These are phyloP conservation scores for Mastomys natalensis DNA, from an alignment of 2,113 vertebrate species.

Conservation along the genomic window DNA sequence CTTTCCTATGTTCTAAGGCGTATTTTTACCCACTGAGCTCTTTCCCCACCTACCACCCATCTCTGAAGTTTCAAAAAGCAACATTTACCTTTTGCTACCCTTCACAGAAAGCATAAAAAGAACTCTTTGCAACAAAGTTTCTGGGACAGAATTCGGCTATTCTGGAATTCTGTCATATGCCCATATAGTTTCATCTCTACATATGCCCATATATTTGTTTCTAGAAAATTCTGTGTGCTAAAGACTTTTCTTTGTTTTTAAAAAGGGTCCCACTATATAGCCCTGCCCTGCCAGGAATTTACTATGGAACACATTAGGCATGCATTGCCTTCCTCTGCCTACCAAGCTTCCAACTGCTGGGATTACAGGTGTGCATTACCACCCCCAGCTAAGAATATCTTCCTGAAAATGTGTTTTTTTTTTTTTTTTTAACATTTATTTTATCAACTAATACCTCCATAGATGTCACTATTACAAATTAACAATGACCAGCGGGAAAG, in stretches of 20 bases:
- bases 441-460: neutral
- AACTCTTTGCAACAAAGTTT: neutral
- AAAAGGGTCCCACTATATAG: neutral
- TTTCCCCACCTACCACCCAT: neutral
- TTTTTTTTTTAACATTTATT: neutral
- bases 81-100: neutral
- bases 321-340: neutral
- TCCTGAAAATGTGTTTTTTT: conserved; percentile 48
- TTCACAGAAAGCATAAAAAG: neutral
- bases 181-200: neutral
- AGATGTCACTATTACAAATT: neutral
- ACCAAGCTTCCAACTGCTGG: neutral
- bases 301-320: neutral
- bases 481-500: neutral
- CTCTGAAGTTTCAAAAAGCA: neutral
- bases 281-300: neutral
- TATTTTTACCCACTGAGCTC: neutral
- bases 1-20: neutral
- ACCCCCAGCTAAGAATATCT: neutral
- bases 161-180: neutral
- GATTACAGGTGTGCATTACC: neutral
- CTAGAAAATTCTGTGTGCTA: neutral
- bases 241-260: neutral
- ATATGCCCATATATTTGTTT: neutral
- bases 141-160: neutral